These are phyloP conservation scores for Dendroctonus ponderosae DNA, from an alignment of 1,140 invertebrate genomes.

Conservation along the genomic window DNA sequence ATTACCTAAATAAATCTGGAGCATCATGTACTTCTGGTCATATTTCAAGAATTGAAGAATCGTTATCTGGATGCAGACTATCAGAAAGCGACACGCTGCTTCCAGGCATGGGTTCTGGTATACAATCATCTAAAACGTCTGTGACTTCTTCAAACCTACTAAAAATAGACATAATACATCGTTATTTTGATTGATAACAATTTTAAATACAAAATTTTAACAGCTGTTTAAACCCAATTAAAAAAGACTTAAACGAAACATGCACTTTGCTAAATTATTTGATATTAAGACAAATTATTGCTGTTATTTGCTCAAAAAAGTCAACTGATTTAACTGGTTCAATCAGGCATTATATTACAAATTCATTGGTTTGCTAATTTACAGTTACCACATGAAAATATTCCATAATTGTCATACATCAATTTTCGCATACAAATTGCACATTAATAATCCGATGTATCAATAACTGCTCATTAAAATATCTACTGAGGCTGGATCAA, in stretches of 20 bases:
- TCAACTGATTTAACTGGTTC: no score
- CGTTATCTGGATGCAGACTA: conserved; percentile 42
- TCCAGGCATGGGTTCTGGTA: conserved; percentile 48
- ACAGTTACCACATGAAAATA: no score
- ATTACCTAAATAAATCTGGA: conserved; percentile 38
- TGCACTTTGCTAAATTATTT: no score
- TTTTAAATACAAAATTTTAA: no score
- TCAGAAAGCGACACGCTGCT: conserved; percentile 47
- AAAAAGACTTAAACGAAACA: no score
- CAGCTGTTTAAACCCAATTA: no score
- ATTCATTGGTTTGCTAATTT: no score
- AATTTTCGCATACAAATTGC: no score
- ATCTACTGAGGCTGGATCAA: neutral
- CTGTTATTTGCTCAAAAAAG: no score
- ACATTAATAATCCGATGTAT: neutral
- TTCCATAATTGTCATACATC: no score
- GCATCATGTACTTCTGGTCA: conserved; percentile 46
- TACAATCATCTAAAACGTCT: conserved; percentile 46
- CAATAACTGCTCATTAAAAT: conserved; percentile 4
- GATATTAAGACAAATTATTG: no score
- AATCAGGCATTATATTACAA: no score
- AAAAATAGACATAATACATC: conserved; percentile 37
- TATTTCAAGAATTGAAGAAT: conserved; percentile 47
- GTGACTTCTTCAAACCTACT: conserved; percentile 49
- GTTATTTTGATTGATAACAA: neutral